phyloP scores from a whole-genome alignment of 2,888 invertebrate genomes.

The Crocallis elinguaria region DNA sequence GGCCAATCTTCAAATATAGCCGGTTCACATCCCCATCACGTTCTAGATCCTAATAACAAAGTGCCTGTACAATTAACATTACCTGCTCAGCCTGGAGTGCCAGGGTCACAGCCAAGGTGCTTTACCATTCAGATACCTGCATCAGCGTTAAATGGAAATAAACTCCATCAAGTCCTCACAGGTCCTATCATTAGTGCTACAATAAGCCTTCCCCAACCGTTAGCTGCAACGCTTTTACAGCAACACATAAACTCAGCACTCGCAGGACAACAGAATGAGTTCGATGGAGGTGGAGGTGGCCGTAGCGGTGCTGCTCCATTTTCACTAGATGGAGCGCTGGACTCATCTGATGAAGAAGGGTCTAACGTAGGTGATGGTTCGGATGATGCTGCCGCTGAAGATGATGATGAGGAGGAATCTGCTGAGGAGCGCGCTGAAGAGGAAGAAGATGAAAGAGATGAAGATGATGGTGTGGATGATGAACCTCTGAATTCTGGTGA shows the following conservation, averaged over 20 bases:
- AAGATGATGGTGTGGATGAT: slow-evolving; percentile 87
- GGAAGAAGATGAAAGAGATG: slow-evolving; percentile 89
- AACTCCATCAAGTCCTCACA: slow-evolving; percentile 89
- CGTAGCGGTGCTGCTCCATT: slow-evolving; percentile 75
- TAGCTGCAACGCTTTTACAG: slow-evolving; percentile 93
- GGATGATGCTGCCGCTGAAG: slow-evolving; percentile 89
- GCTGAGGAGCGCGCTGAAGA: slow-evolving; percentile 87
- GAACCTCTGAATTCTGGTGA: slow-evolving; percentile 98
- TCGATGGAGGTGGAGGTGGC: slow-evolving; percentile 79
- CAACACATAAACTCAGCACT: slow-evolving; percentile 94
- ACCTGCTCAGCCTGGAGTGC: slow-evolving; percentile 90
- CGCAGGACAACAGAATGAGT: slow-evolving; percentile 78
- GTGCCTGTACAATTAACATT: slow-evolving; percentile 89
- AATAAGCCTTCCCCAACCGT: slow-evolving; percentile 92
- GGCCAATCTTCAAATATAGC: slow-evolving; percentile 62
- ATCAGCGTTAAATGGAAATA: slow-evolving; percentile 90
- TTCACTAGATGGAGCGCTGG: slow-evolving; percentile 87
- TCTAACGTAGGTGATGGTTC: slow-evolving; percentile 83
- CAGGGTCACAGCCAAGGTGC: slow-evolving; percentile 88
- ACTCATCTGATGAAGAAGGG: slow-evolving; percentile 91
- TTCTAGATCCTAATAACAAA: slow-evolving; percentile 75
- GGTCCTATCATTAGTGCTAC: slow-evolving; percentile 96
- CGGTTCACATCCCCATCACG: slow-evolving; percentile 71
- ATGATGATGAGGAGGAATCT: slow-evolving; percentile 92
- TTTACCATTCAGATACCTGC: slow-evolving; percentile 96